These are phyloP conservation scores for Metopia argyrocephala DNA, from an alignment of 2,888 invertebrate species.

Conservation along the genomic window DNA sequence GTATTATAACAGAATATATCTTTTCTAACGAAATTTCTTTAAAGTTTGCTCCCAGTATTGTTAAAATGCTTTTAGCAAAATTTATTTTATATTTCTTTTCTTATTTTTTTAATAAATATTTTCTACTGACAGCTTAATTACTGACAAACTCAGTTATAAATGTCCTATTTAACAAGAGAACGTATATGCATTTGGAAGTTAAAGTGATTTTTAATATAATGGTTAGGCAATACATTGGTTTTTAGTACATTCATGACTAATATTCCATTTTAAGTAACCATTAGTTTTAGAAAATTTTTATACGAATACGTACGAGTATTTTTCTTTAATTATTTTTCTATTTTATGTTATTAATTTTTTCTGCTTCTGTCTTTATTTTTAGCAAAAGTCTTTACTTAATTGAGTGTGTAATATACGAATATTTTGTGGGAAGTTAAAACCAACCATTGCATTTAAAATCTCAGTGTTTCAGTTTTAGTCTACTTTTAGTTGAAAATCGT, in stretches of 20 bases:
- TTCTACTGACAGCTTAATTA: constrained; percentile 30
- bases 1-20: too few relatives aligned
- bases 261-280: constrained; percentile 18
- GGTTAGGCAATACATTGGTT: not conserved
- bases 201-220: not conserved
- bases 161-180: not conserved
- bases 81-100: not conserved
- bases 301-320: not conserved
- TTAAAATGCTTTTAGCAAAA: too few relatives aligned
- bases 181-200: not conserved
- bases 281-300: constrained; percentile 13
- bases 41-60: too few relatives aligned
- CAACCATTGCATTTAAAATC: too few relatives aligned
- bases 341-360: not conserved
- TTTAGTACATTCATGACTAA: constrained; percentile 18
- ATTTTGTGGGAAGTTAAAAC: constrained; percentile 18
- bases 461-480: constrained; percentile 38
- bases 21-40: too few relatives aligned
- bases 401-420: too few relatives aligned
- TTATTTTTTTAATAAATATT: constrained; percentile 1
- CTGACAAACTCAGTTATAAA: not conserved
- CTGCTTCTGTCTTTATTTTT: too few relatives aligned
- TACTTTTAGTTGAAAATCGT: too few relatives aligned
- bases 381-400: too few relatives aligned
- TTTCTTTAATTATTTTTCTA: not conserved